A percentile compares a stretch with the other conserved stretches of the same genome.
Evolutionary conservation across 1,140 invertebrate species (phyloP).

Genomic region (Ladona fulva): DNA sequence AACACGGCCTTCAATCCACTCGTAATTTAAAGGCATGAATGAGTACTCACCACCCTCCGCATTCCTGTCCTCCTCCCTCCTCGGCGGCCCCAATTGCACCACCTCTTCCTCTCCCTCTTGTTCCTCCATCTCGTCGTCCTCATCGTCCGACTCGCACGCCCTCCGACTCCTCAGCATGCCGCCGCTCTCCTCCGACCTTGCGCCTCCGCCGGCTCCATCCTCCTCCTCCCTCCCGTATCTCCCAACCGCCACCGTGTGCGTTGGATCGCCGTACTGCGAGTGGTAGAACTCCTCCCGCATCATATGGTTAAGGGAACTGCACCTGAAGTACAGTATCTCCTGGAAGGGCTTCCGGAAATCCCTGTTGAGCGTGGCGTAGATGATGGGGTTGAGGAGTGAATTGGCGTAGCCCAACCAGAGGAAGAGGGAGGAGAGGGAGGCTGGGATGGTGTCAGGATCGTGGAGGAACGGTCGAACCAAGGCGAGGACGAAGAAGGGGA

Average conservation of each 20-base stretch:
- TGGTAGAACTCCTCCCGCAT: constrained; percentile 89
- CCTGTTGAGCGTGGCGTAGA: constrained; percentile 83
- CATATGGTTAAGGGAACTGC: constrained; percentile 78
- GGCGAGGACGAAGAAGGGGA: constrained; percentile 92
- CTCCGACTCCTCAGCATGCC: background rate
- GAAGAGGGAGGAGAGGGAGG: constrained; percentile 50
- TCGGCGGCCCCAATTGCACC: background rate
- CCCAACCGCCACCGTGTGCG: background rate
- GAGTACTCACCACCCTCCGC: background rate
- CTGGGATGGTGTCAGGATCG: constrained; percentile 52
- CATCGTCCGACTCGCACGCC: background rate
- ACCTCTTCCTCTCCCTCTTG: background rate
- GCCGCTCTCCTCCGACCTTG: background rate
- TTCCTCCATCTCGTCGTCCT: background rate
- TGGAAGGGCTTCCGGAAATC: constrained; percentile 90
- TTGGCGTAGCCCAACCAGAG: constrained; percentile 92
- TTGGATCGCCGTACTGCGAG: constrained; percentile 76
- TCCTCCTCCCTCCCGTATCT: background rate
- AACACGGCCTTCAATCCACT: too few species aligned
- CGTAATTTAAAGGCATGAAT: too few species aligned
- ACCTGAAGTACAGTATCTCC: constrained; percentile 80
- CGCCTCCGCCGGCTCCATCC: background rate
- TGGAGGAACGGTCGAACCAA: constrained; percentile 70
- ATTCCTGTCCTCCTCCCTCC: background rate
- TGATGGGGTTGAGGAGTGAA: constrained; percentile 84